Conservation (phyloP, 1,140 invertebrate species). For the Zaprionus africanus region DNA sequence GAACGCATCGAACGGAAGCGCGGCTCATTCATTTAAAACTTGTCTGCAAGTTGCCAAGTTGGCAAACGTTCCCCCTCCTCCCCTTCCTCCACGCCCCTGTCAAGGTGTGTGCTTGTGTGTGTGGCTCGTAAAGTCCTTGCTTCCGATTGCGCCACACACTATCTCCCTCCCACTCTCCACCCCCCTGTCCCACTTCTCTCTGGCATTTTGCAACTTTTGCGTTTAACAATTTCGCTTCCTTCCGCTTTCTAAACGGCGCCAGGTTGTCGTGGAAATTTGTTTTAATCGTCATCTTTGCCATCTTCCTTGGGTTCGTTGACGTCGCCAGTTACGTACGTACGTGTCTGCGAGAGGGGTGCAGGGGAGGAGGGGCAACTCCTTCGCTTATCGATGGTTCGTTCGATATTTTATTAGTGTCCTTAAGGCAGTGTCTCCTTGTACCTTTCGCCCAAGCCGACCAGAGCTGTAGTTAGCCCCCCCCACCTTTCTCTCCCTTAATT, state of each 20-base stretch:
- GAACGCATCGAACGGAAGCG: slow-evolving; percentile 77
- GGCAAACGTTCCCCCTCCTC: neutral
- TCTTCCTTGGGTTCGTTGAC: slow-evolving; percentile 79
- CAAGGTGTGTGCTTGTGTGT: slow-evolving; percentile 49
- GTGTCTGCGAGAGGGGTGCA: neutral
- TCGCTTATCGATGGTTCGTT: slow-evolving; percentile 79
- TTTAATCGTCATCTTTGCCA: slow-evolving; percentile 83
- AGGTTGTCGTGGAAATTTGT: slow-evolving; percentile 82
- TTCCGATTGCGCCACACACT: slow-evolving; percentile 46
- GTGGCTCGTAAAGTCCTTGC: slow-evolving; percentile 64
- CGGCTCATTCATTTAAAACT: slow-evolving; percentile 81
- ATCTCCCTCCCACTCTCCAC: neutral
- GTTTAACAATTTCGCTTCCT: slow-evolving; percentile 83
- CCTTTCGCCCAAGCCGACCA: slow-evolving; percentile 31
- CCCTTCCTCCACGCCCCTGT: neutral
- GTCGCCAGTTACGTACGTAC: slow-evolving; percentile 12
- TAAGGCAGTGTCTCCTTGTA: slow-evolving; percentile 53
- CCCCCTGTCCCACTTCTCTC: slow-evolving; percentile 27
- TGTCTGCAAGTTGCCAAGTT: slow-evolving; percentile 78
- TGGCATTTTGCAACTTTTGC: slow-evolving; percentile 82
- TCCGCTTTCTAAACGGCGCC: slow-evolving; percentile 78
- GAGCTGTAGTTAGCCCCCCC: no score
- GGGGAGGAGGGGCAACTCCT: slow-evolving; percentile 50
- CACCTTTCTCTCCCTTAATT: neutral
- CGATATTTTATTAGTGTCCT: slow-evolving; percentile 83